phyloP scores from a whole-genome alignment of 2,113 vertebrate genomes.

The Illadopsis cleaveri region DNA sequence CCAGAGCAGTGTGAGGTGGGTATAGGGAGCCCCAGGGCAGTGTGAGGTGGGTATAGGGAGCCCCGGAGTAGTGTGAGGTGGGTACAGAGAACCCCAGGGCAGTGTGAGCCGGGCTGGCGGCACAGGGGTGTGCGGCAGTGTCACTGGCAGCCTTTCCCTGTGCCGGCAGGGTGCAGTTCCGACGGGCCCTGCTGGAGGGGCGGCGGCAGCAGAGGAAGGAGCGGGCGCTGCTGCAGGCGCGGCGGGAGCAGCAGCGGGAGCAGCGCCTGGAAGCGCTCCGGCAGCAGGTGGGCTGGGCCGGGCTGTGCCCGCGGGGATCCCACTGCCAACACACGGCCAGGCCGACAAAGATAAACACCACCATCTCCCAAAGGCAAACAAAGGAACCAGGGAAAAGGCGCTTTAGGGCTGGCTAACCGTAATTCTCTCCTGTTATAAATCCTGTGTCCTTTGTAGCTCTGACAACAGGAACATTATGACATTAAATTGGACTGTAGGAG shows the following conservation, averaged over 20 bases:
- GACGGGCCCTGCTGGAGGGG: constrained; percentile 72
- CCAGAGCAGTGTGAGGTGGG: too few species aligned
- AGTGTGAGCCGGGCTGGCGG: fast-evolving
- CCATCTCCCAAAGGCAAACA: too few species aligned
- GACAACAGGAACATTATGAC: background rate
- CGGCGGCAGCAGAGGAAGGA: constrained; percentile 72
- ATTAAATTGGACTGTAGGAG: background rate
- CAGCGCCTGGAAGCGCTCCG: constrained; percentile 79
- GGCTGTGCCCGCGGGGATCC: too few species aligned
- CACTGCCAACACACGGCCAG: too few species aligned
- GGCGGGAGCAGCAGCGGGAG: constrained; percentile 69
- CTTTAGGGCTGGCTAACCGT: background rate
- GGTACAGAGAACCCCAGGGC: too few species aligned
- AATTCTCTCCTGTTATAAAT: background rate
- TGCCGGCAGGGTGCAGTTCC: constrained; percentile 79
- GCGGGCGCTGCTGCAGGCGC: constrained; percentile 63
- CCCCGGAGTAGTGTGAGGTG: too few species aligned
- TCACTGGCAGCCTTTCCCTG: background rate
- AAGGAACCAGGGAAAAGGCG: background rate
- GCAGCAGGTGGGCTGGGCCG: constrained; percentile 77
- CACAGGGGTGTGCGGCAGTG: too few species aligned
- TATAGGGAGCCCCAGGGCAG: too few species aligned
- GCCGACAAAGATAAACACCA: too few species aligned
- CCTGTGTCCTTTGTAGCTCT: background rate
- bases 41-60: too few species aligned